phyloP scores from a whole-genome alignment of 2,888 invertebrate genomes.

The Pogonocherus hispidulus region DNA sequence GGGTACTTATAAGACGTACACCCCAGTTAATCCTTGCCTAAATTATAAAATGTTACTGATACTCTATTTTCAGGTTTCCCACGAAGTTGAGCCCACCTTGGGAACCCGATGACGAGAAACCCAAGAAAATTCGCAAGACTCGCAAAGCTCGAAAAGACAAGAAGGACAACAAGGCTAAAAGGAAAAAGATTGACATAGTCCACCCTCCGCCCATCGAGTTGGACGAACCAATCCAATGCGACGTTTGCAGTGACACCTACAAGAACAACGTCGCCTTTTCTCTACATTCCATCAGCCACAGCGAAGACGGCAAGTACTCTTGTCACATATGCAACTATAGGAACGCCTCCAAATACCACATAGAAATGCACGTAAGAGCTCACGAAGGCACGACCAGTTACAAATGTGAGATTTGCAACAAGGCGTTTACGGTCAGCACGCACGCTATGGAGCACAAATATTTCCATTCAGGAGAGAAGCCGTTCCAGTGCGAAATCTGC shows the following conservation, averaged over 20 bases:
- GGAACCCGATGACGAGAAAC: conserved; percentile 22
- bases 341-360: conserved; percentile 60
- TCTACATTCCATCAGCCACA: conserved; percentile 59
- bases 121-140: conserved; percentile 18
- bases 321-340: conserved; percentile 61
- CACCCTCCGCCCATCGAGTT: conserved; percentile 52
- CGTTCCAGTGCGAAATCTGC: conserved; percentile 69
- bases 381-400: conserved; percentile 68
- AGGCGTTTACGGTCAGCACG: conserved; percentile 68
- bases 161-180: conserved; percentile 24
- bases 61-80: conserved; percentile 26
- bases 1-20: background rate
- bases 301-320: conserved; percentile 57
- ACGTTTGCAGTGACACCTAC: conserved; percentile 60
- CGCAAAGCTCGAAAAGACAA: conserved; percentile 19
- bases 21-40: background rate
- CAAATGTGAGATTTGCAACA: conserved; percentile 68
- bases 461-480: conserved; percentile 71
- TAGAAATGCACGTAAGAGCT: conserved; percentile 65
- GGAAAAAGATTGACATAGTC: conserved; percentile 32
- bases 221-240: conserved; percentile 63
- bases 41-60: conserved; percentile 14
- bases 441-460: conserved; percentile 68
- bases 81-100: conserved; percentile 6
- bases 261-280: conserved; percentile 60